Evolutionary conservation across 2,797 vertebrate genomes (phyloP).

Genomic region (Lateolabrax maculatus): DNA sequence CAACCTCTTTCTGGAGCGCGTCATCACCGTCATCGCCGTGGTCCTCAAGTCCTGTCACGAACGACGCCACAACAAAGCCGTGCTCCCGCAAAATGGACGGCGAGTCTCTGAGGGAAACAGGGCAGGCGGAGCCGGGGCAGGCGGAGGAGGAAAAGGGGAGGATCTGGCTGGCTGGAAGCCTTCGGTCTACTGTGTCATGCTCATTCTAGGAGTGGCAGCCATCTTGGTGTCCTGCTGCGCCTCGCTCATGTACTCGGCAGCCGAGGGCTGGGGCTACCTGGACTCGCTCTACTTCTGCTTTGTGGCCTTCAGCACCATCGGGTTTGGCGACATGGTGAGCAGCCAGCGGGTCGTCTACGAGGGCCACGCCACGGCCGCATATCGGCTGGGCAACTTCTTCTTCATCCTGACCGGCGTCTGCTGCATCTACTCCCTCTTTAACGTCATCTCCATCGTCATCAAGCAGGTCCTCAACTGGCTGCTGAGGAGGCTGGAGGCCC

Average conservation of each 20-base stretch:
- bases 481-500: constrained; percentile 86
- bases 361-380: constrained; percentile 84
- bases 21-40: constrained; percentile 93
- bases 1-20: constrained; percentile 95
- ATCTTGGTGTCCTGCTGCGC: constrained; percentile 94
- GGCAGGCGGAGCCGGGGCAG: constrained; percentile 47
- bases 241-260: constrained; percentile 92
- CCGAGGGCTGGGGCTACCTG: constrained; percentile 95
- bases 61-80: constrained; percentile 84
- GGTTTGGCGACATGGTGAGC: constrained; percentile 97
- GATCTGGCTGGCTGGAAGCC: constrained; percentile 93
- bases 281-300: constrained; percentile 98
- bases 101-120: constrained; percentile 63
- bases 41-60: constrained; percentile 91
- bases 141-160: constrained; percentile 64
- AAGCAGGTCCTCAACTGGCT: constrained; percentile 97
- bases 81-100: constrained; percentile 77
- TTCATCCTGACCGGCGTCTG: constrained; percentile 96
- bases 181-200: constrained; percentile 95
- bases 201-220: constrained; percentile 92
- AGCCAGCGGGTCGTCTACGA: constrained; percentile 90
- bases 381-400: constrained; percentile 93
- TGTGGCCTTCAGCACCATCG: constrained; percentile 97
- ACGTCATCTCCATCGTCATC: constrained; percentile 96
- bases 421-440: constrained; percentile 98